Percentiles rank a stretch among this genome's conserved stretches.
Evolutionary conservation across 2,113 vertebrate genomes (phyloP).

Genomic region (Bos taurus): ARS-UCD2.0 NC_037345.1:25137501-25138000

Average conservation of each 20-base stretch:
- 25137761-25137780: background rate
- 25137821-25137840: background rate
- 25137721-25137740: background rate
- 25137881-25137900: background rate
- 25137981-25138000: too few relatives aligned
- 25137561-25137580: fast-evolving
- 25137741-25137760: background rate
- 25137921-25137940: background rate
- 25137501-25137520: background rate
- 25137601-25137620: background rate
- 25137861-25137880: background rate
- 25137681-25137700: background rate
- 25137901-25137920: background rate
- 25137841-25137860: background rate
- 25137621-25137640: background rate
- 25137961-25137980: background rate
- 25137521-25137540: background rate
- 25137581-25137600: background rate
- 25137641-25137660: background rate
- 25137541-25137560: background rate
- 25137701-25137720: background rate
- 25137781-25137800: background rate
- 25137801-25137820: too few relatives aligned
- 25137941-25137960: background rate
- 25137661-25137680: background rate